Evolutionary conservation across 2,888 invertebrate genomes (phyloP).

Genomic region (Aphodius granarius): DNA sequence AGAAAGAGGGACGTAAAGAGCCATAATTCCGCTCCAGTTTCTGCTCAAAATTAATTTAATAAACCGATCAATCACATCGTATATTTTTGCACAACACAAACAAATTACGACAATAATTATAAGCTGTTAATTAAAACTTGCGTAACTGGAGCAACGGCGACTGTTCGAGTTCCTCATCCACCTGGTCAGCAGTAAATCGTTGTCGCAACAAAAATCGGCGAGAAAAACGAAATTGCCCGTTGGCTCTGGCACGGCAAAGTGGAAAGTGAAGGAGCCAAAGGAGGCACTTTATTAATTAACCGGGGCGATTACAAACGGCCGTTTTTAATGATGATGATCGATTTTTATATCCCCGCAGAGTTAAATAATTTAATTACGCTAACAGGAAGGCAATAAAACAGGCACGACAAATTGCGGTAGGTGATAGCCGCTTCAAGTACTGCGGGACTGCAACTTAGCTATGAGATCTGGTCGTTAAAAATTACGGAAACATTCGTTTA

Average conservation of each 20-base stretch:
- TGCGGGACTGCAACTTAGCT: background rate
- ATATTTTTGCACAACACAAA: background rate
- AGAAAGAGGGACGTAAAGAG: background rate
- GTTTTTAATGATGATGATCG: background rate
- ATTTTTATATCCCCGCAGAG: background rate
- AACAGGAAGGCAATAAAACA: background rate
- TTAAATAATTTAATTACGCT: background rate
- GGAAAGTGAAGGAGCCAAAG: background rate
- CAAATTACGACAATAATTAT: background rate
- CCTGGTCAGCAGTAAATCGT: background rate
- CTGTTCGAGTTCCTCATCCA: background rate
- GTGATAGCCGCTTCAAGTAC: background rate
- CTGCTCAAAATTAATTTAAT: background rate
- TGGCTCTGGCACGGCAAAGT: background rate
- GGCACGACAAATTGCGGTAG: background rate
- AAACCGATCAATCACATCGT: background rate
- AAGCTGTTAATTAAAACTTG: background rate
- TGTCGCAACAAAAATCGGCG: background rate
- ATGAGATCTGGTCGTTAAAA: background rate
- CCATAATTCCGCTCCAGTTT: background rate
- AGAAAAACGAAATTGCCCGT: background rate
- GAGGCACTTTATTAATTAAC: background rate
- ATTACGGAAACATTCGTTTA: background rate
- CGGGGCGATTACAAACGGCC: background rate
- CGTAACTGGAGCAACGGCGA: too few relatives aligned